Base-by-base conservation (phyloP, 2,888 invertebrate genomes). In the Anoplius nigerrimus region DNA sequence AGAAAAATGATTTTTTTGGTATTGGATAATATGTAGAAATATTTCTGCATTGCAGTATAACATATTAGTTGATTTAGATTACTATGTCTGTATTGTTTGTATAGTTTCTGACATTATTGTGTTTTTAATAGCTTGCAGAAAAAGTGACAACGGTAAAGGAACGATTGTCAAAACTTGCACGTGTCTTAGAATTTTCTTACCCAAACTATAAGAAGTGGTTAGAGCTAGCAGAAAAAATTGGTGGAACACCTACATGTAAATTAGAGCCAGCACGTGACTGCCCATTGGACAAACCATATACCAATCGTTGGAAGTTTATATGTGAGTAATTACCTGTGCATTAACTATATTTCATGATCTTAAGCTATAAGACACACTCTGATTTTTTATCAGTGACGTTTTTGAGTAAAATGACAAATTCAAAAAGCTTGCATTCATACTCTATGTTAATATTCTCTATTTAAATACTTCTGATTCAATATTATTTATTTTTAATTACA, bases 291-390 rank as follows among this genome's bases (percentile, higher is more conserved):
- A 82, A 81, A 53, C 82, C 84, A 45, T 78, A 86, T 55, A 85
- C 84, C 2, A 84, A 87, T 76, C 84, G 88, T 48, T 88, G 88
- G 88, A 88, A 88, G 64, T 88, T 88, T 63, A 71, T 81, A 45
- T 88, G 88, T 88, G 79, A 87, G 87, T 87, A 76, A 21, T 27
- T 60, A 11, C 5, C 55, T 53, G 1, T 59, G 5, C 1, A 59
- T 62, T 52, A 8, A 18, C 11, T 43, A 45, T 43, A 51, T 4
- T 59, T 0, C 45, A 6, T 54, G 21, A 18, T 45, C 4, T 24
- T 62, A 11, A 18, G 16, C 13, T 16, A 27, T 15, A 21, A 34
- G 18, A 13, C 53, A 57, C 21, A 64, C 6, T 5, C 27, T 27
- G 6, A 34, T 6, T 5, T 34, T 27, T 6, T 13, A 34, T 34